Percentiles rank a stretch among this genome's conserved stretches.
Conservation (phyloP, 1,140 invertebrate species). For the Euwallacea similis region DNA sequence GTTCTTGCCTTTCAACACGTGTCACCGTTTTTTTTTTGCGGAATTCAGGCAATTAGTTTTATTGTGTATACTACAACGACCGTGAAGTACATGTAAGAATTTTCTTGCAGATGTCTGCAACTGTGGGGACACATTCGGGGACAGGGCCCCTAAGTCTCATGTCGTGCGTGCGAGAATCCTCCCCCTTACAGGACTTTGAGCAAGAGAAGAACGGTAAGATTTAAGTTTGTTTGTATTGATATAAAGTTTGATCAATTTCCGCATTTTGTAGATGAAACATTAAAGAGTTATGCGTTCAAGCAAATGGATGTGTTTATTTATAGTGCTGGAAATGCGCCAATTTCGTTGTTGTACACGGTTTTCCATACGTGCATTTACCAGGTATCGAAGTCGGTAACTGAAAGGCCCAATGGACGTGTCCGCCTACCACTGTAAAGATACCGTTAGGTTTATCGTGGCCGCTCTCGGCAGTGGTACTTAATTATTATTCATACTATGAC, state of each 20-base stretch:
- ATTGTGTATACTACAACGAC: too few species aligned
- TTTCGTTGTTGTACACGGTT: conserved; percentile 11
- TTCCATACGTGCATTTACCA: background rate
- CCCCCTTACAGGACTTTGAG: conserved; percentile 53
- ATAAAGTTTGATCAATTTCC: conserved; percentile 11
- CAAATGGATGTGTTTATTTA: conserved; percentile 18
- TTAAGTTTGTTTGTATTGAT: background rate
- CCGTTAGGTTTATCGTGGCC: background rate
- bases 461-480: conserved; percentile 4
- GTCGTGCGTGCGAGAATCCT: conserved; percentile 60
- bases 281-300: background rate
- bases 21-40: conserved; percentile 1
- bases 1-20: background rate
- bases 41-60: background rate
- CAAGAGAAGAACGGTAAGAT: conserved; percentile 50
- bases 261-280: conserved; percentile 18
- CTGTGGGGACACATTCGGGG: conserved; percentile 45
- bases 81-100: background rate
- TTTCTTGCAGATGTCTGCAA: conserved; percentile 45
- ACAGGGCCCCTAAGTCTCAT: conserved; percentile 54
- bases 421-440: conserved; percentile 7
- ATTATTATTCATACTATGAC: conserved; percentile 10
- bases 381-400: background rate
- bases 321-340: conserved; percentile 18
- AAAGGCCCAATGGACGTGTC: background rate